Evolutionary conservation across 2,888 invertebrate genomes (phyloP), one percentile per base, ranked within the genome.

Genomic region (Euproctis similis): DNA sequence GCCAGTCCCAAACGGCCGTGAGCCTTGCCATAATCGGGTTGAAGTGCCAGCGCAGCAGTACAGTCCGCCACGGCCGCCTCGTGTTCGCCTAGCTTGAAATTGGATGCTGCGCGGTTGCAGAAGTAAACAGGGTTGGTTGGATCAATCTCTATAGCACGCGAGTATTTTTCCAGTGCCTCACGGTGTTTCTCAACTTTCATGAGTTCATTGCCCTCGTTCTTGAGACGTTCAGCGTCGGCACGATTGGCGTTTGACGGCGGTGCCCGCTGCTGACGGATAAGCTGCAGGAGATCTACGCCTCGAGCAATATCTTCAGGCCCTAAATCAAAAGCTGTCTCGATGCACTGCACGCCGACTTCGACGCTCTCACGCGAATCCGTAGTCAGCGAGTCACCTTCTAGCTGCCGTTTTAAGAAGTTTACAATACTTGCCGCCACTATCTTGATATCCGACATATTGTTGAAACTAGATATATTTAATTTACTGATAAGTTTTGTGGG

Each of bases 31-130:
- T 99, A 99, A 37, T 89, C 88, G 0, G 95, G 92, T 71, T 98
- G 97, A 47, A 98, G 88, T 16, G 89, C 87, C 30, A 99, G 86
- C 3, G 99, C 97, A 23, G 90, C 90, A 52, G 92, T 90, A 68
- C 97, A 98, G 75, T 99, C 98, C 28, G 90, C 89, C 28, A 98
- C 92, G 7, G 97, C 96, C 36, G 89, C 87, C 31, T 90, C 87
- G 59, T 95, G 92, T 57, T 94, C 90, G 26, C 92, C 92, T 43
- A 97, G 78, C 63, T 96, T 95, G 63, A 94, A 97, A 67, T 93
- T 92, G 1, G 97, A 97, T 1, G 98, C 98, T 24, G 98, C 99
- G 46, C 98, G 90, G 69, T 99, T 99, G 71, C 98, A 97, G 71
- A 94, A 98, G 77, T 93, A 98, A 13, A 98, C 95, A 0, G 98